Evolutionary conservation across 2,113 vertebrate genomes (phyloP), one percentile per base, ranked within the genome.

Genomic region (Chionomys nivalis): DNA sequence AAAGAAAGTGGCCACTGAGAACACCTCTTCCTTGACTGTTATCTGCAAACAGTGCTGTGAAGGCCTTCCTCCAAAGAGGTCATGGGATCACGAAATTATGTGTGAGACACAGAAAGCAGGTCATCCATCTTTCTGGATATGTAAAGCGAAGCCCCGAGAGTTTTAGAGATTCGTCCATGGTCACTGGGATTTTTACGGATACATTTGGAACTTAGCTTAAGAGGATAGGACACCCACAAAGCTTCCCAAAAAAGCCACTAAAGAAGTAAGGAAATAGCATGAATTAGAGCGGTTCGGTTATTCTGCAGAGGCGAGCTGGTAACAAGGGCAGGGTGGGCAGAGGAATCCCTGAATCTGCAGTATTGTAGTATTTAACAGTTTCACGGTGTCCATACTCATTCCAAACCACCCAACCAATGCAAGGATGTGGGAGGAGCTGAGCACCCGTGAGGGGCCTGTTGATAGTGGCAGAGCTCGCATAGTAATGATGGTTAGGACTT

Each of bases 171-270:
- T 10, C 82, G 14, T 52, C 33, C 2, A 2, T 4, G 5, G 7
- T 33, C 91, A 95, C 17, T 86, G 33, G 94, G 89, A 76, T 73
- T 44, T 65, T 86, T 79, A 90, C 42, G 21, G 17, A 47, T 36
- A 44, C 14, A 8, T 86, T 88, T 70, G 28, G 24, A 95, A 78
- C 68, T 94, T 39, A 78, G 11, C 76, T 52, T 89, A 94, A 31
- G 61, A 89, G 90, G 11, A 83, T 10, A 91, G 63, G 14, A 76
- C 36, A 94, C 58, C 21, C 33, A 5, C 52, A 49, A 85, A 61
- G 14, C 77, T 87, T 44, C 28, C 12, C 10, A 16, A 55, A 65
- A 68, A 81, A 85, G n/a, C 39, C 26, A 31, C 36, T 70, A 21
- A 79, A 72, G 75, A 72, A 58, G 10, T 24, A 44, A 61, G 47